These are phyloP conservation scores for Suillia variegata DNA, from an alignment of 2,888 invertebrate genomes.

Conservation along the genomic window DNA sequence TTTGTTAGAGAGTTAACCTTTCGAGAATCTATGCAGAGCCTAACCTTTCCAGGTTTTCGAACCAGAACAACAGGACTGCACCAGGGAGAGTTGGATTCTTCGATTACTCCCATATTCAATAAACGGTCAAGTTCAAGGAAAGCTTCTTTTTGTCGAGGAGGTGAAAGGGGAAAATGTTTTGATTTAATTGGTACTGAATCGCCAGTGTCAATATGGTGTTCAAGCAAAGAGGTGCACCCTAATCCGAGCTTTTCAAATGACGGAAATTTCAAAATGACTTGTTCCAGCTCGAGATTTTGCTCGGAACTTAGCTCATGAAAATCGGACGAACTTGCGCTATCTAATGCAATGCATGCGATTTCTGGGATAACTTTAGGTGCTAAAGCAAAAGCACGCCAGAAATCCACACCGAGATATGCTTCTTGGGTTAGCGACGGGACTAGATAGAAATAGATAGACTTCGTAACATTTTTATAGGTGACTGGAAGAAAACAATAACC, in stretches of 20 bases:
- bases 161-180: conserved; percentile 10
- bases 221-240: conserved; percentile 8
- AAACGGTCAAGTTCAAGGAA: conserved; percentile 14
- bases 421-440: conserved; percentile 8
- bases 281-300: not conserved
- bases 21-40: conserved; percentile 10
- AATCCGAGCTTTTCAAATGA: conserved; percentile 10
- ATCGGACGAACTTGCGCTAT: not conserved
- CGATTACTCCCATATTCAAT: conserved; percentile 11
- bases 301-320: not conserved
- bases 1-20: not conserved
- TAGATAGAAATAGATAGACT: conserved; percentile 2
- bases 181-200: conserved; percentile 9
- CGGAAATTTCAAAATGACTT: not conserved
- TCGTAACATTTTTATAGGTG: too few species aligned
- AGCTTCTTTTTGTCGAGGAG: conserved; percentile 10
- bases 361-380: too few species aligned
- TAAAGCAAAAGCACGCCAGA: too few species aligned
- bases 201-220: conserved; percentile 13
- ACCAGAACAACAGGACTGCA: conserved; percentile 13
- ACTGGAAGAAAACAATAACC: too few species aligned
- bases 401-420: not conserved
- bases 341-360: not conserved
- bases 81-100: conserved; percentile 20
- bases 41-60: conserved; percentile 2